Base-by-base conservation (phyloP, 2,113 vertebrate species). In the Mormoops blainvillei region DNA sequence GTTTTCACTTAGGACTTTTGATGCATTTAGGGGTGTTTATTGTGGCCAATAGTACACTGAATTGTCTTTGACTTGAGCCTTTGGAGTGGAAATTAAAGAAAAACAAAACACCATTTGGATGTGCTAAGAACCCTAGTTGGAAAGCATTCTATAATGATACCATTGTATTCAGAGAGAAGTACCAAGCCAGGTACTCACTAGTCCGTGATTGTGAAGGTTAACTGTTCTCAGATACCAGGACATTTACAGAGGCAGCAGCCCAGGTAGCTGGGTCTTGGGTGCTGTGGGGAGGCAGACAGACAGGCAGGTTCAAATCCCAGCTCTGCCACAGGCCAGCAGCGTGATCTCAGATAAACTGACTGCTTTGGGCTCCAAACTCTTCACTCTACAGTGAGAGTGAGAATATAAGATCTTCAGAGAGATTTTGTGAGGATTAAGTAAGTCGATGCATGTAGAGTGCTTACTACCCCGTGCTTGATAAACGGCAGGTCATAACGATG, bases 31-130 rank as follows among this genome's bases (percentile, higher is more conserved):
- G 24, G 22, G 56, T 65, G 3, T 33, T 89, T 76, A 15, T 19
- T 24, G 5, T 68, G 52, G 33, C 33, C 38, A 22, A 36, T 56
- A 12, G n/a, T 48, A 36, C 28, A 45, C 4, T 67, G 54, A 78
- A 15, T 73, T 85, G 12, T 74, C 63, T 95, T 89, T 83, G 50
- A 76, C n/a, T 74, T 95, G 26, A 95, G 82, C 78, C 68, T 68
- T 71, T 38, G 63, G 68, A 67, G 56, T 74, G 4, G 18, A 73
- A 76, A 41, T 36, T 71, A 45, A 68, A 65, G 31, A 45, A 58
- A 83, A 82, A 65, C 4, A 48, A 76, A 68, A 36, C 36, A 82
- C 9, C 26, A n/a, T 50, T 86, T 86, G 45, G 74, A 86, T 45
- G 14, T 89, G 38, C 74, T 54, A 65, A 92, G 31, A 71, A 41